These are phyloP conservation scores for Arion vulgaris DNA, from an alignment of 1,140 invertebrate genomes.

Conservation along the genomic window DNA sequence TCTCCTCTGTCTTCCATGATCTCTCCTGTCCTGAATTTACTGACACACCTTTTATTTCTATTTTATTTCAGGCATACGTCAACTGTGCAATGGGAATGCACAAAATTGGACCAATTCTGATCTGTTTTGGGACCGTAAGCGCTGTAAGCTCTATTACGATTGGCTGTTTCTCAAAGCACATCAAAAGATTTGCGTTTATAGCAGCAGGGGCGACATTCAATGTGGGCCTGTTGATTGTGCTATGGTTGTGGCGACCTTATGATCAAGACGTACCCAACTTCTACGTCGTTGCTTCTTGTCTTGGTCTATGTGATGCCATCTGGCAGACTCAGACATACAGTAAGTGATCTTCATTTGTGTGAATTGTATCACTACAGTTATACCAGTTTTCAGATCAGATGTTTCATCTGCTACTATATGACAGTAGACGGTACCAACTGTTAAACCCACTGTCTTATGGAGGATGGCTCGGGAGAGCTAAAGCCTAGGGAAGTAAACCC, in stretches of 20 bases:
- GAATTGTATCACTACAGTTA: too few species aligned
- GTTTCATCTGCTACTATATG: too few species aligned
- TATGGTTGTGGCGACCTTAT: constrained; percentile 71
- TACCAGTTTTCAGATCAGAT: too few species aligned
- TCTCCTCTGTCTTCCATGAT: too few species aligned
- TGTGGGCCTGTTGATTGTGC: constrained; percentile 69
- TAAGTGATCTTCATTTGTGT: too few species aligned
- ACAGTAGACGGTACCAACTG: too few species aligned
- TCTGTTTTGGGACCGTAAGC: constrained; percentile 70
- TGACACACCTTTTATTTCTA: not conserved
- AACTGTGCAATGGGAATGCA: constrained; percentile 20
- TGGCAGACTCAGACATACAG: constrained; percentile 74
- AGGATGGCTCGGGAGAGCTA: too few species aligned
- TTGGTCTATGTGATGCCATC: constrained; percentile 73
- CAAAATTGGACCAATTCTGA: constrained; percentile 68
- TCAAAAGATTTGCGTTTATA: constrained; percentile 70
- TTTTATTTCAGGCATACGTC: constrained; percentile 13
- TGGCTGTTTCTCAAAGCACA: constrained; percentile 69
- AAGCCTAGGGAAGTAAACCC: too few species aligned
- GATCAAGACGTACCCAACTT: constrained; percentile 72
- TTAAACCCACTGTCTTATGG: too few species aligned
- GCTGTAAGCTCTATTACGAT: constrained; percentile 68
- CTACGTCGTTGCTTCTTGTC: constrained; percentile 72
- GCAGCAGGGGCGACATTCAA: constrained; percentile 70
- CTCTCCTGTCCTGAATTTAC: too few species aligned